Base-by-base conservation (phyloP, 2,113 vertebrate genomes). In the Macquaria australasica region DNA sequence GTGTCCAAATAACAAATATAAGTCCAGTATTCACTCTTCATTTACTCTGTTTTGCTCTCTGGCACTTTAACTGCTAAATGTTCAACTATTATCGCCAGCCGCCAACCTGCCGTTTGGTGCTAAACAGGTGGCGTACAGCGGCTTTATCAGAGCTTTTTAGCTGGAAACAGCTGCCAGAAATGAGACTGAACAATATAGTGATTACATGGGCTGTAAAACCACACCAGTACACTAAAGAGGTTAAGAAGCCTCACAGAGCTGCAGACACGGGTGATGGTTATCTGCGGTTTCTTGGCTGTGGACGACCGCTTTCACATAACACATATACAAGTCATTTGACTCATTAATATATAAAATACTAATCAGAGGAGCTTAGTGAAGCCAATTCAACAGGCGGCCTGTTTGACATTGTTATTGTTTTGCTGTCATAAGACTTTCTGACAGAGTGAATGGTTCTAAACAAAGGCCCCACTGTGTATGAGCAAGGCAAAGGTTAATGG, bases 231-330 rank as follows among this genome's bases (percentile, higher is more conserved):
- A 55, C 25, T 53, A 20, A 69, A 62, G 58, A 74, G 59, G 75
- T 77, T 71, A 58, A 64, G 5, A 74, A 12, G 51, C 0, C 45
- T 76, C 8, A 37, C 14, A 20, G 59, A 90, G 34, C 55, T 85
- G 78, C 73, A 77, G 25, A 62, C n/a, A 8, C 6, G 14, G 6
- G 4, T 9, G 18, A 72, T 9, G 15, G 7, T 2, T n/a, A 45
- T 59, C 64, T 76, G 87, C 64, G 83, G 87, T 90, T 89, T 82
- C 56, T 41, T 43, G 34, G 23, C 48, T 31, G 6, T 45, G 18
- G 16, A 43, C 0, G 15, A 73, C 58, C 31, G n/a, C 34, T 55
- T 51, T 87, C 79, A 81, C 43, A 16, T 37, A 11, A 58, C 62
- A 39, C 39, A 5, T 0, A 16, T 16, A 16, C 48, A 6, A 25